Evolutionary conservation across 2,888 invertebrate species (phyloP).

Genomic region (Phyllotreta striolata): DNA sequence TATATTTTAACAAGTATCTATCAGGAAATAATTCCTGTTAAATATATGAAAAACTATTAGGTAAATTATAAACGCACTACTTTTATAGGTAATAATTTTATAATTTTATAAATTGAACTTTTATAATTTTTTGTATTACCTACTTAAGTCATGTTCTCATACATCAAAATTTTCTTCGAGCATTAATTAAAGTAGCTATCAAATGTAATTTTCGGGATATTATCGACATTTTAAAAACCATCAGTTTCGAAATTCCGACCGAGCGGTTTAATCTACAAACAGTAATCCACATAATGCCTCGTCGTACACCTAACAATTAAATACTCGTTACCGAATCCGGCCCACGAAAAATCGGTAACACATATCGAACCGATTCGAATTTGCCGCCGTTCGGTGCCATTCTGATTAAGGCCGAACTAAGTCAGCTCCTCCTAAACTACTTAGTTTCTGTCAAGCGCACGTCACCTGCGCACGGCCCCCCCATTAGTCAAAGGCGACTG

Average conservation of each 20-base stretch:
- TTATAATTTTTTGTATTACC: no score
- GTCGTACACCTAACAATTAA: slow-evolving; percentile 29
- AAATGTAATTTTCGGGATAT: slow-evolving; percentile 7
- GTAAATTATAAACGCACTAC: no score
- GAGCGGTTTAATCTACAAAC: slow-evolving; percentile 14
- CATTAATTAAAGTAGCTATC: slow-evolving; percentile 8
- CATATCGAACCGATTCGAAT: slow-evolving; percentile 51
- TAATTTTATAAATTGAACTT: no score
- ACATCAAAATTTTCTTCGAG: not conserved
- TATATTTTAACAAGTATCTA: no score
- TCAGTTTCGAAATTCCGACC: slow-evolving; percentile 8
- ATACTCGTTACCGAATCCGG: slow-evolving; percentile 28
- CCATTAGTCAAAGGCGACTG: slow-evolving; percentile 59
- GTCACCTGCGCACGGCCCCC: slow-evolving; percentile 61
- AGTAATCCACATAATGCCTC: slow-evolving; percentile 15
- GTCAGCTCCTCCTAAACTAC: slow-evolving; percentile 62
- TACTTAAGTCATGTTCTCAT: not conserved
- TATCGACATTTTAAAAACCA: slow-evolving; percentile 22
- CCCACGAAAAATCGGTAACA: slow-evolving; percentile 29
- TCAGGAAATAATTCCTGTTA: no score
- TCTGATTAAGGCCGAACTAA: slow-evolving; percentile 60
- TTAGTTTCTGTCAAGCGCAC: slow-evolving; percentile 61
- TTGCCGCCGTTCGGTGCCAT: slow-evolving; percentile 60
- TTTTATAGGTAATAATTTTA: no score
- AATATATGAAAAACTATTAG: no score